Evolutionary conservation across 2,113 vertebrate genomes (phyloP).

Genomic region (Pycnonotus jocosus): DNA sequence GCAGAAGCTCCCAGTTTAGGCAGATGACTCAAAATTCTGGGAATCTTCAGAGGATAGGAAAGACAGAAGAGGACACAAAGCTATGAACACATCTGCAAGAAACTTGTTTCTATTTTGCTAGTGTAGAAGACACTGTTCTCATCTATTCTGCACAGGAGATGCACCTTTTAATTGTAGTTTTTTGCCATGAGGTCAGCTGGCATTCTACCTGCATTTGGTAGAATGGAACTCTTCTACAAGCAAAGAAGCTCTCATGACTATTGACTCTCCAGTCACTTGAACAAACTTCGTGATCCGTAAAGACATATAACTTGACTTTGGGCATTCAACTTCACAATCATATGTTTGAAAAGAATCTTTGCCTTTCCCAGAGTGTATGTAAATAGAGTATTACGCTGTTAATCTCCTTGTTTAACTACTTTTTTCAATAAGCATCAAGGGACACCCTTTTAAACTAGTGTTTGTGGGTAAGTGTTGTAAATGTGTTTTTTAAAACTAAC

Average conservation of each 20-base stretch:
- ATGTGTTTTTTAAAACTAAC: background rate
- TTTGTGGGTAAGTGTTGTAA: background rate
- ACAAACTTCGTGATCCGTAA: background rate
- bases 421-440: background rate
- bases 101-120: background rate
- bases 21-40: background rate
- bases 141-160: background rate
- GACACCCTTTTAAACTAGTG: background rate
- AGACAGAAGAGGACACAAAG: background rate
- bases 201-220: background rate
- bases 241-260: background rate
- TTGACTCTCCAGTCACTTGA: background rate
- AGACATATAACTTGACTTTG: background rate
- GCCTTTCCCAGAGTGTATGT: background rate
- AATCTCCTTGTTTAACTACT: background rate
- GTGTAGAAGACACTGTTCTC: background rate
- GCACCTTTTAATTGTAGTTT: background rate
- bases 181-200: background rate
- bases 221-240: background rate
- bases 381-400: background rate
- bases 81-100: background rate
- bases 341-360: background rate
- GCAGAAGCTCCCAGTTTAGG: background rate
- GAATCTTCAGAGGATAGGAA: background rate
- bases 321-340: background rate